These are phyloP conservation scores for Scaptomyza tumidula DNA, from an alignment of 2,888 invertebrate genomes.

Conservation along the genomic window DNA sequence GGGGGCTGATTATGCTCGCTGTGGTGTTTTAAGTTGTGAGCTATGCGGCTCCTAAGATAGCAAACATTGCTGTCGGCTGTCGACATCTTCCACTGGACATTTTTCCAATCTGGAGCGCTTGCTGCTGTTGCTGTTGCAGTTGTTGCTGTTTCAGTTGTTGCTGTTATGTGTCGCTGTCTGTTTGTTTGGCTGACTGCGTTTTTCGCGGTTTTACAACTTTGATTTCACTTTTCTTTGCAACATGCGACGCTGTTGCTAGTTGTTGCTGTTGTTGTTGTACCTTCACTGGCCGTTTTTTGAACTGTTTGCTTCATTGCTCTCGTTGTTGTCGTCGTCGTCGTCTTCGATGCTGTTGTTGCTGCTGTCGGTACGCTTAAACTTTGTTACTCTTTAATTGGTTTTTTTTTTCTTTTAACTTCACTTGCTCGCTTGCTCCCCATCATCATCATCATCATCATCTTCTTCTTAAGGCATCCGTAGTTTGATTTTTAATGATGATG, in stretches of 20 bases:
- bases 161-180: constrained; percentile 71
- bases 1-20: constrained; percentile 54
- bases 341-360: constrained; percentile 5
- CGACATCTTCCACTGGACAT: constrained; percentile 72
- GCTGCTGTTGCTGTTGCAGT: not conserved
- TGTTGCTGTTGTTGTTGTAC: constrained; percentile 59
- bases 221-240: constrained; percentile 81
- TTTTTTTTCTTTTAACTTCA: constrained; percentile 53
- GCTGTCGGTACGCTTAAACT: constrained; percentile 68
- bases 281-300: constrained; percentile 77
- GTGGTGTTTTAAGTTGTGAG: constrained; percentile 8
- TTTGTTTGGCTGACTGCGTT: constrained; percentile 73
- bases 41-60: constrained; percentile 48
- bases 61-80: constrained; percentile 47
- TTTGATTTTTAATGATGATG: constrained; percentile 60
- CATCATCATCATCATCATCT: constrained; percentile 49
- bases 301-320: constrained; percentile 75
- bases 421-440: constrained; percentile 43
- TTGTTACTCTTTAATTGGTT: constrained; percentile 80
- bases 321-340: constrained; percentile 44
- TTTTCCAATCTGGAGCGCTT: constrained; percentile 66
- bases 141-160: constrained; percentile 45
- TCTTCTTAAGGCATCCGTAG: constrained; percentile 70
- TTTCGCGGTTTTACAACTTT: constrained; percentile 81
- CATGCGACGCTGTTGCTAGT: constrained; percentile 64